These are phyloP conservation scores for Sigmodon hispidus DNA, from an alignment of 2,113 vertebrate genomes.

Conservation along the genomic window DNA sequence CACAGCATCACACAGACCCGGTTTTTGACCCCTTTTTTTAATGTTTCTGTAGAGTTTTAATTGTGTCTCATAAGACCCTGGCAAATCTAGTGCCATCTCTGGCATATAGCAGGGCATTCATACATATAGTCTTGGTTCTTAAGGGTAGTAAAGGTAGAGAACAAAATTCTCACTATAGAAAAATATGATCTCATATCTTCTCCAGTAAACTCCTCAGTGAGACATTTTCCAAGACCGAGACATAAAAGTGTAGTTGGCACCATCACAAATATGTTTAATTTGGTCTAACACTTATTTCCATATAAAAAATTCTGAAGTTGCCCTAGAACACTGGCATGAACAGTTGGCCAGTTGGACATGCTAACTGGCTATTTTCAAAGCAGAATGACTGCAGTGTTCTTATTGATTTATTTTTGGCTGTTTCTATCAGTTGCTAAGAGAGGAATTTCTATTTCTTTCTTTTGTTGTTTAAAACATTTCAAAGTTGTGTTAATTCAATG, in stretches of 20 bases:
- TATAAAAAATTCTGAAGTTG: neutral
- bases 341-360: neutral
- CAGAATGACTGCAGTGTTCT: neutral
- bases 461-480: neutral
- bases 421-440: slow-evolving; percentile 3
- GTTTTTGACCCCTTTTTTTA: neutral
- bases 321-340: neutral
- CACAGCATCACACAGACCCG: neutral
- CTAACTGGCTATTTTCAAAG: neutral
- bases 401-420: neutral
- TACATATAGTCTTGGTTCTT: neutral
- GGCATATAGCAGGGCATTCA: neutral
- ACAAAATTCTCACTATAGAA: neutral
- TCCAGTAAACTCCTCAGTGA: neutral
- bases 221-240: neutral
- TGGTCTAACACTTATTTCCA: neutral
- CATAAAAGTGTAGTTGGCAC: neutral
- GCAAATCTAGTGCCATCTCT: neutral
- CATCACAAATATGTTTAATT: neutral
- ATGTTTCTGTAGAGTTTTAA: neutral
- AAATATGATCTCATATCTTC: neutral
- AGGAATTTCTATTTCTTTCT: slow-evolving; percentile 5
- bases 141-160: neutral
- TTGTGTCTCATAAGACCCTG: neutral
- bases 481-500: neutral